Conservation (phyloP, 2,113 vertebrate species). For the Xenus cinereus region DNA sequence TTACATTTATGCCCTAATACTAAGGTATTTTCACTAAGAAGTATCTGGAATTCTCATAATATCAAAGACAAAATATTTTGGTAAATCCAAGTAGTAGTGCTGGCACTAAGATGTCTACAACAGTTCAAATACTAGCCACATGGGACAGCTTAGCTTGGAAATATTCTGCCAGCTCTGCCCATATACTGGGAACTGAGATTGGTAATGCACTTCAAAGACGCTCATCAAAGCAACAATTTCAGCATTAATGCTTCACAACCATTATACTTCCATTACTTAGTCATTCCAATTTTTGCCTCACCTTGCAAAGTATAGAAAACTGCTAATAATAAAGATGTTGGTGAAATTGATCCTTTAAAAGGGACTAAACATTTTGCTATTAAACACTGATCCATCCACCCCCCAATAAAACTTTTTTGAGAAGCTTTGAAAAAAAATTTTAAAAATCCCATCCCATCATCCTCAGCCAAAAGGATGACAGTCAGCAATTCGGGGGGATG, state of each 20-base stretch:
- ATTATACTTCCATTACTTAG: background rate
- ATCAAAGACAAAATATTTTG: conserved; percentile 21
- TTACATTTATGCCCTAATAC: background rate
- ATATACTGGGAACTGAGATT: background rate
- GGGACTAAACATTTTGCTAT: background rate
- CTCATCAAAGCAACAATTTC: background rate
- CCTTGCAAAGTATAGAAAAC: background rate
- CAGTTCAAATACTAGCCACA: background rate
- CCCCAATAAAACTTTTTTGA: background rate
- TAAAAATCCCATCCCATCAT: background rate
- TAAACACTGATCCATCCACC: background rate
- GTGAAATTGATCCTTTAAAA: background rate
- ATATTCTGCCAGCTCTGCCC: background rate
- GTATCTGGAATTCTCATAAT: background rate
- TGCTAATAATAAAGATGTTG: background rate
- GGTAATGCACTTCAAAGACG: conserved; percentile 1
- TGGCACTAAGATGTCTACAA: background rate
- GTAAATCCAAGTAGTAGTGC: background rate
- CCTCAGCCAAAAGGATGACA: background rate
- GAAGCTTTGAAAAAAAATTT: background rate
- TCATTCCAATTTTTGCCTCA: background rate
- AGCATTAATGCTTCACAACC: background rate
- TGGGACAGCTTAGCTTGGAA: background rate
- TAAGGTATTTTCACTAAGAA: background rate
- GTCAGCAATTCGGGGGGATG: background rate